Percentiles rank a stretch among this genome's conserved stretches.
Conservation (phyloP, 2,888 invertebrate species). For the Lapara coniferarum region DNA sequence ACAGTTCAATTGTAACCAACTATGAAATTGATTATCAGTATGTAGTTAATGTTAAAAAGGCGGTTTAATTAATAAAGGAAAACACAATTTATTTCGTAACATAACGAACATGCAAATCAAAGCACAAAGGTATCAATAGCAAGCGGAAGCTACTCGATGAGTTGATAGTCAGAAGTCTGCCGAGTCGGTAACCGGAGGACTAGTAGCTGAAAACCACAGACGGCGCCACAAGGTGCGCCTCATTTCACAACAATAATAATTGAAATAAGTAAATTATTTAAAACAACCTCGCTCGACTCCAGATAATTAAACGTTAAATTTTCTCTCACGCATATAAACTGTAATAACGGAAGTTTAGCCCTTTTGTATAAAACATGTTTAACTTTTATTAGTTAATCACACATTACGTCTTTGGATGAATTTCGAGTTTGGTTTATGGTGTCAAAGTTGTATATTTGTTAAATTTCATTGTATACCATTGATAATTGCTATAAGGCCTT, state of each 20-base stretch:
- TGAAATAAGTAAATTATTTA: constrained; percentile 45
- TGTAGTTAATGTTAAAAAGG: too few species aligned
- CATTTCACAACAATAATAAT: constrained; percentile 37
- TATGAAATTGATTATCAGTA: too few species aligned
- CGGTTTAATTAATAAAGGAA: too few species aligned
- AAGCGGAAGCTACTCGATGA: not conserved
- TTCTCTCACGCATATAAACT: constrained; percentile 59
- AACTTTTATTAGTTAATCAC: constrained; percentile 70
- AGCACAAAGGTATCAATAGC: not conserved
- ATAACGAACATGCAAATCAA: not conserved
- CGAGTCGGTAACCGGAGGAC: not conserved
- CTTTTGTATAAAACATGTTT: constrained; percentile 56
- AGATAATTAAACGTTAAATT: constrained; percentile 65
- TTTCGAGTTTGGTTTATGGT: constrained; percentile 32
- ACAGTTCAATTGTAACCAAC: too few species aligned
- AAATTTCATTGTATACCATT: too few species aligned
- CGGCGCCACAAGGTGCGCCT: constrained; percentile 8
- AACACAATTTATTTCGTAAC: too few species aligned
- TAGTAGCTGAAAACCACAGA: constrained; percentile 22
- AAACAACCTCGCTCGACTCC: constrained; percentile 39
- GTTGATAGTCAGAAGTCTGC: too few species aligned
- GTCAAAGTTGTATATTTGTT: too few species aligned
- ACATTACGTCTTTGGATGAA: constrained; percentile 42
- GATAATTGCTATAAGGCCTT: too few species aligned
- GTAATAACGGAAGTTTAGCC: constrained; percentile 66